Evolutionary conservation across 2,797 vertebrate genomes (phyloP), one percentile per base, ranked within the genome.

Genomic region (Megalops cyprinoides): DNA sequence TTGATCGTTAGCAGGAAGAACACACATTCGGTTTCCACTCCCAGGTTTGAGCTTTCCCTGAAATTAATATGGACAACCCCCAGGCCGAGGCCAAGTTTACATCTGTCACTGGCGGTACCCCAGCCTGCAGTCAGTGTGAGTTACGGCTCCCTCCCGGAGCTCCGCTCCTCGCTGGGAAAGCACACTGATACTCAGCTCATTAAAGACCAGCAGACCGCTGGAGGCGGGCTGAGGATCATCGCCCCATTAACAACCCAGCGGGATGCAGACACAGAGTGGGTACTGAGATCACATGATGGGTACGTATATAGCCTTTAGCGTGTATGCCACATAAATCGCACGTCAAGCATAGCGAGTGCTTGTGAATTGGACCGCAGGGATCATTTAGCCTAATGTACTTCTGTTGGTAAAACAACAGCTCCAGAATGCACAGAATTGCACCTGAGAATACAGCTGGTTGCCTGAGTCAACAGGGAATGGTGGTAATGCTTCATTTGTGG

Each of bases 21-120:
- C 78, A 39, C 34, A 55, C 18, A 7, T 46, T 79, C 53, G 48
- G 46, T 34, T 55, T 71, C 49, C 78, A 51, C 28, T 65, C 62
- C 39, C 25, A 37, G 37, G 46, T 48, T 48, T 20, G 6, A 4
- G 39, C 51, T 25, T 71, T 48, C 42, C n/a, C 23, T 28, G 18
- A 74, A 31, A 74, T 74, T 74, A 74, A 31, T 49, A 48, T 31
- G 23, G 18, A 23, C 39, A 44, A 48, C 71, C 71, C n/a, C 71
- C 0, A 6, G 8, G 42, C 71, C 10, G 9, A 37, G 67, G 51
- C 23, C 25, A 48, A 9, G 37, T 55, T 55, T 55, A 71, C 34
- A n/a, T n/a, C 78, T 34, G 48, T 53, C 23, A 23, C 25, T 31
- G 39, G 53, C 53, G 55, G 15, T 56, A 34, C 20, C 49, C 79